phyloP scores from a whole-genome alignment of 2,888 invertebrate genomes.

The Marronus borbonicus region DNA sequence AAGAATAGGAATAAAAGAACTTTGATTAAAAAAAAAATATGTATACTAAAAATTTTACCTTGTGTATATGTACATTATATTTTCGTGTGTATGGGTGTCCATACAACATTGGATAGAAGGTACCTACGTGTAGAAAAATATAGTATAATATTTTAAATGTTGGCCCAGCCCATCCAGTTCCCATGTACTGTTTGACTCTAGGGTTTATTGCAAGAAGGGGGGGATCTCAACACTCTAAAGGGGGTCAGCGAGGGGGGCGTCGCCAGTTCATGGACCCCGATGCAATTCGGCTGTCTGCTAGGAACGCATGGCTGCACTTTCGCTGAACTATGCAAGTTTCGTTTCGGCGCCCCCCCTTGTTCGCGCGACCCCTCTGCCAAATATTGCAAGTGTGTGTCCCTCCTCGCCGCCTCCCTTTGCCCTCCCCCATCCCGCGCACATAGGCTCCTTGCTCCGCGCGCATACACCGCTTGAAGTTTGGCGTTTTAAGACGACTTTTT shows the following conservation, averaged over 20 bases:
- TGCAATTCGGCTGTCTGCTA: conserved; percentile 71
- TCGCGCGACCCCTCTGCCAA: conserved; percentile 58
- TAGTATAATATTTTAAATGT: conserved; percentile 54
- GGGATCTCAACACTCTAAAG: conserved; percentile 45
- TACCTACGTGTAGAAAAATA: conserved; percentile 52
- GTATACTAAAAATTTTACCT: no score
- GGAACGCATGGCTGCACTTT: conserved; percentile 72
- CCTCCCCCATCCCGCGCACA: conserved; percentile 49
- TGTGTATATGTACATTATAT: no score
- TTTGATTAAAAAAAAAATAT: no score
- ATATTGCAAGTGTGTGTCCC: conserved; percentile 57
- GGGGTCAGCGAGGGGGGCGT: conserved; percentile 56
- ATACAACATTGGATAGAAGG: conserved; percentile 17
- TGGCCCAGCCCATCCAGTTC: conserved; percentile 60
- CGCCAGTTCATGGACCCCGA: conserved; percentile 66
- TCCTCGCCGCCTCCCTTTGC: conserved; percentile 47
- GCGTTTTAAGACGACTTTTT: conserved; percentile 43
- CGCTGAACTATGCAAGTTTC: conserved; percentile 68
- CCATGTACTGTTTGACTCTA: conserved; percentile 59
- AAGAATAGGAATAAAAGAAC: no score
- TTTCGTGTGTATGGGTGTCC: not conserved
- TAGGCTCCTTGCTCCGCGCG: conserved; percentile 36
- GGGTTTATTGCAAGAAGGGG: conserved; percentile 51
- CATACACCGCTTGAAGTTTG: conserved; percentile 34
- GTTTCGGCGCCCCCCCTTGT: conserved; percentile 54